Evolutionary conservation across 2,888 invertebrate species (phyloP).

Genomic region (Andrena minutula): DNA sequence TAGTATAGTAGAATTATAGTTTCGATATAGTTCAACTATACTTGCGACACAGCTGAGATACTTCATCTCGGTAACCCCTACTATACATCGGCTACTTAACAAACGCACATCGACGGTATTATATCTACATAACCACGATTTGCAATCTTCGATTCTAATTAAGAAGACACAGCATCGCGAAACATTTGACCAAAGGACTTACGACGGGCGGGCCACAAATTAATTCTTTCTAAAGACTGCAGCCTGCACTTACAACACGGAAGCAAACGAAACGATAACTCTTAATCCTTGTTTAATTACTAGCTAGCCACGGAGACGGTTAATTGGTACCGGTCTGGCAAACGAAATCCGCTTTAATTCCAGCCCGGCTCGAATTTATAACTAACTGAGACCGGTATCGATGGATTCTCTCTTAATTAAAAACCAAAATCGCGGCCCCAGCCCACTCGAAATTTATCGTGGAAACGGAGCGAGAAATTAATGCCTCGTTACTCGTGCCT

Average conservation of each 20-base stretch:
- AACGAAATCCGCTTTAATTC: constrained; percentile 37
- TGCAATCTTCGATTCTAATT: constrained; percentile 7
- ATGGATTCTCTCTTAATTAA: constrained; percentile 34
- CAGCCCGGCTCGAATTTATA: constrained; percentile 10
- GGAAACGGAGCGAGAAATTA: constrained; percentile 9
- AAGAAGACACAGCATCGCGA: background rate
- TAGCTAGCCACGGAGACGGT: background rate
- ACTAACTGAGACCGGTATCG: constrained; percentile 19
- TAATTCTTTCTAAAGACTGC: constrained; percentile 7
- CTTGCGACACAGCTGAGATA: background rate
- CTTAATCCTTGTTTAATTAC: constrained; percentile 45
- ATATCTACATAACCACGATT: background rate
- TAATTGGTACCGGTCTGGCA: constrained; percentile 36
- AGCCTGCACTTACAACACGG: background rate
- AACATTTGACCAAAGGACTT: constrained; percentile 1
- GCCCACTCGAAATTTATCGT: background rate
- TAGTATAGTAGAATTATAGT: constrained; percentile 1
- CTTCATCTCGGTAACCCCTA: too few relatives aligned
- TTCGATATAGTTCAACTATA: background rate
- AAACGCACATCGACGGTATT: background rate
- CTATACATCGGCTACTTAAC: background rate
- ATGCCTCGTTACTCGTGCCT: background rate
- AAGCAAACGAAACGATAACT: constrained; percentile 32
- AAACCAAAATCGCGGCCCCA: background rate
- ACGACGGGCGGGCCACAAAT: background rate